A percentile compares a stretch with the other conserved stretches of the same genome.
Evolutionary conservation across 2,888 invertebrate species (phyloP).

Genomic region (Anagyrus pseudococci): DNA sequence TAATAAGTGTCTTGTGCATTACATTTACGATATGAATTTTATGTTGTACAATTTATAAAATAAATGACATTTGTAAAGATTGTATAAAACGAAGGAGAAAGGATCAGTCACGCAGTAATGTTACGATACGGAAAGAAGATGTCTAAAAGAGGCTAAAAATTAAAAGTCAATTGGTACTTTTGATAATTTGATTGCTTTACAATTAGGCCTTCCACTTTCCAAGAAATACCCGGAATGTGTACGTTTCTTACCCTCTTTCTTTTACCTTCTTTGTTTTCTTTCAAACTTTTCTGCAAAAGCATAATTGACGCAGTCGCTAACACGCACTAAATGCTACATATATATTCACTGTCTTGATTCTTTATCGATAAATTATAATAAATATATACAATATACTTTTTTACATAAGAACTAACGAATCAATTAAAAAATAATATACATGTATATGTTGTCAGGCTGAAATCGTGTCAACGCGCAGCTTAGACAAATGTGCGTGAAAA

Average conservation of each 20-base stretch:
- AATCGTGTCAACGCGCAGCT: not conserved
- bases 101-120: not conserved
- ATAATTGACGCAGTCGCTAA: constrained; percentile 38
- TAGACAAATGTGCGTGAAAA: constrained; percentile 5
- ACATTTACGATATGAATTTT: constrained; percentile 10
- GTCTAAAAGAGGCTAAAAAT: constrained; percentile 4
- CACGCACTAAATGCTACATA: constrained; percentile 26
- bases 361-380: constrained; percentile 30
- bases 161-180: constrained; percentile 20
- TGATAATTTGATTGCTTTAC: constrained; percentile 35
- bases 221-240: constrained; percentile 29
- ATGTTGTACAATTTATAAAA: not conserved
- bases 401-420: constrained; percentile 27
- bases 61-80: constrained; percentile 1
- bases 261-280: not conserved
- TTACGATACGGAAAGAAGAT: not conserved
- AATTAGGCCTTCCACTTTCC: constrained; percentile 36
- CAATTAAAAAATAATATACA: constrained; percentile 14
- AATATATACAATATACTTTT: constrained; percentile 29
- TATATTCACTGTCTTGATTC: constrained; percentile 19
- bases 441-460: constrained; percentile 25
- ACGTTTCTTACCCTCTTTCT: constrained; percentile 7
- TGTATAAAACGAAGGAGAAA: too few relatives aligned
- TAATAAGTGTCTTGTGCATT: constrained; percentile 1
- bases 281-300: constrained; percentile 28